Evolutionary conservation across 2,113 vertebrate species (phyloP), one percentile per base, ranked within the genome.

Genomic region (Oxygymnocypris stewartii): DNA sequence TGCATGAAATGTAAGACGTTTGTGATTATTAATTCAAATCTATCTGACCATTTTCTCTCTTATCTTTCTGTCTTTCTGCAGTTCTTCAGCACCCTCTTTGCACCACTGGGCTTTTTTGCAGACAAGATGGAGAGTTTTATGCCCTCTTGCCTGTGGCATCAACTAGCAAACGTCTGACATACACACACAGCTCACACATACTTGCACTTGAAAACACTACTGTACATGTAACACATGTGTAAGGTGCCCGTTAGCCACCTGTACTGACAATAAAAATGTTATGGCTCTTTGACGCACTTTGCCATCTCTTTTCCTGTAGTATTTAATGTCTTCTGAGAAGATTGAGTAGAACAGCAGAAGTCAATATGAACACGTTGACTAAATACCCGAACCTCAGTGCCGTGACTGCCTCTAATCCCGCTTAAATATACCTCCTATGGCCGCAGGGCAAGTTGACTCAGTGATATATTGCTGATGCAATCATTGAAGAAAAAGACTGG

Each of bases 11-110:
- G 0, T 54, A 20, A 54, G 16, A 54, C 18, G 51, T 54, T 18
- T 42, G 18, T 73, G 35, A 20, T 73, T 73, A 23, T 40, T 61
- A 3, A n/a, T 61, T 61, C 20, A n/a, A 7, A 59, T 59, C 23
- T 3, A 59, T 59, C 57, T 3, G 20, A 82, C 6, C 23, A 51
- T 67, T 25, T 9, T 73, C 3, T 54, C 59, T 88, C 88, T 42
- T 37, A 7, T 4, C 1, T 76, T 18, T 44, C 18, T 76, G 35
- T 88, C 87, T 87, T 77, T 57, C 49, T 94, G 23, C 94, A 97
- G 97, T 95, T 96, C 93, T 96, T 95, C 92, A 95, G 96, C 92
- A 96, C 93, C 85, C 94, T 95, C 85, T 96, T 96, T 86, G 95
- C 95, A 91, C 95, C 95, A 28, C 92, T 96, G 92, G 93, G 92